These are phyloP conservation scores for Cebidichthys violaceus DNA, from an alignment of 2,113 vertebrate genomes.

Conservation along the genomic window DNA sequence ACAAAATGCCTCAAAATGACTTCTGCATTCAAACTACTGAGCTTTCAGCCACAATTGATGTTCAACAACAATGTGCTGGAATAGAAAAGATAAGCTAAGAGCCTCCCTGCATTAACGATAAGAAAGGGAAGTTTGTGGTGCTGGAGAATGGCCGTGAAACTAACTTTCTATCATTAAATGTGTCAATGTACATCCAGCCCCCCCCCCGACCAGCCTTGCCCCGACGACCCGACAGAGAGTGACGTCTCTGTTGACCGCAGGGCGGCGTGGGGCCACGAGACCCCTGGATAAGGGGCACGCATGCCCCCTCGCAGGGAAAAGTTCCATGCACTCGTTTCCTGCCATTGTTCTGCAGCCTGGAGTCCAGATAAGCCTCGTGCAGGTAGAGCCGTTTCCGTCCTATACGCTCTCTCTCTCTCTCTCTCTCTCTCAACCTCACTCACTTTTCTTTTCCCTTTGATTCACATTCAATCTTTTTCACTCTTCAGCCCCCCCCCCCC, in stretches of 20 bases:
- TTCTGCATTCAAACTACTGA: conserved; percentile 11
- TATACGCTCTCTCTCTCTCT: conserved; percentile 11
- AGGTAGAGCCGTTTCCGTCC: conserved; percentile 80
- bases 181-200: neutral
- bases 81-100: conserved; percentile 21
- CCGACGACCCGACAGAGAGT: conserved; percentile 53
- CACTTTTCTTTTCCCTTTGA: conserved; percentile 48
- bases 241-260: conserved; percentile 77
- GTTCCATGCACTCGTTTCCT: conserved; percentile 86
- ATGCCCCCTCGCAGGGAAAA: conserved; percentile 79
- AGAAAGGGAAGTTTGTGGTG: neutral
- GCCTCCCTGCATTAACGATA: conserved; percentile 6
- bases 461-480: conserved; percentile 21
- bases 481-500: neutral
- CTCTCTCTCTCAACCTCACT: conserved; percentile 40
- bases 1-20: conserved; percentile 21
- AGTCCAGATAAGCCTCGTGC: conserved; percentile 83
- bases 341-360: conserved; percentile 83
- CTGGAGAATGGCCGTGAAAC: neutral
- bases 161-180: conserved; percentile 20
- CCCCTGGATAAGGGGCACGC: conserved; percentile 80
- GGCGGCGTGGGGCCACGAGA: conserved; percentile 75
- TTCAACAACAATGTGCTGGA: conserved; percentile 31
- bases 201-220: conserved; percentile 12
- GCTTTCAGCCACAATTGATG: conserved; percentile 19